A percentile compares a stretch with the other conserved stretches of the same genome.
These are phyloP conservation scores for Dromiciops gliroides DNA, from an alignment of 2,113 vertebrate species.

Conservation along the genomic window DNA sequence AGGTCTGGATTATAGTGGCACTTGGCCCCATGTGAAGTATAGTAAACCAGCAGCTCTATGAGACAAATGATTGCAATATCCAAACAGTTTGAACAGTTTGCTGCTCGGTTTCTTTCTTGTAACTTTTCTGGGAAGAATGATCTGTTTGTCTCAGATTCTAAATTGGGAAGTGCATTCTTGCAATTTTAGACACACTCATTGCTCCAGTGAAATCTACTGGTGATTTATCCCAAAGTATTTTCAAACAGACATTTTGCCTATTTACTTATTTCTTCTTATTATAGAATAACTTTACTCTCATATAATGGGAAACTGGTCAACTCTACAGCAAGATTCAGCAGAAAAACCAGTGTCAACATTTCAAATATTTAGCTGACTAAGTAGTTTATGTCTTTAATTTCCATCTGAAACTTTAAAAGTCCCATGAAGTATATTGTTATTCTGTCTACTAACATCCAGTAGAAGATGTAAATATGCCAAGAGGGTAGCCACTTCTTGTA, in stretches of 20 bases:
- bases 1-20: not conserved
- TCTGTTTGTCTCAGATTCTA: not conserved
- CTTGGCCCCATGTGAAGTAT: not conserved
- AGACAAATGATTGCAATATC: slow-evolving; percentile 36
- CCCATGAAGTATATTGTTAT: not conserved
- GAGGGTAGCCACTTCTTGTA: not conserved
- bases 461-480: not conserved
- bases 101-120: slow-evolving; percentile 21
- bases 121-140: not conserved
- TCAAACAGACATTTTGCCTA: slow-evolving; percentile 3
- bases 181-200: not conserved
- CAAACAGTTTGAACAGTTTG: not conserved
- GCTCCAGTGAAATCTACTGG: not conserved
- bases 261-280: not conserved
- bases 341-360: not conserved
- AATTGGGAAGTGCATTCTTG: not conserved
- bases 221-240: not conserved
- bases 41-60: not conserved
- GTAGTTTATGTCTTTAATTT: not conserved
- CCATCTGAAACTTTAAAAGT: not conserved
- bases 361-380: not conserved
- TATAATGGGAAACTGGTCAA: not conserved
- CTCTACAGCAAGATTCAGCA: not conserved
- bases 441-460: not conserved
- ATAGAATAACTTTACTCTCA: slow-evolving; percentile 27